Evolutionary conservation across 2,888 invertebrate species (phyloP).

Genomic region (Eristalis pertinax): DNA sequence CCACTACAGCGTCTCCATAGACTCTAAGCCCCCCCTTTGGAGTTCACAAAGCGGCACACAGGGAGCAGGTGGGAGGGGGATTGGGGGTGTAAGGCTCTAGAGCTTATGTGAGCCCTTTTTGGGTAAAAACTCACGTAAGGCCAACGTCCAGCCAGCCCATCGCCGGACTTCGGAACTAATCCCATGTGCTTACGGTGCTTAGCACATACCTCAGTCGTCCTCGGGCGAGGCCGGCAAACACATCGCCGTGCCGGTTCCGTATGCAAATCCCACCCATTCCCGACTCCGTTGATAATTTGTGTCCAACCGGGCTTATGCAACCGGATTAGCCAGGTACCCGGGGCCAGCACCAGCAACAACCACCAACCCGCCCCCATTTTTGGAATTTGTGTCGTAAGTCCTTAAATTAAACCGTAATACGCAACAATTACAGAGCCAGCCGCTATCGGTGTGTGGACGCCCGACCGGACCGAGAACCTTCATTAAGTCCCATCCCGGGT

Average conservation of each 20-base stretch:
- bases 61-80: neutral
- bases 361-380: neutral
- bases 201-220: constrained; percentile 11
- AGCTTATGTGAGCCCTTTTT: constrained; percentile 6
- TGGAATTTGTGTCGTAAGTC: constrained; percentile 36
- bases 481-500: constrained; percentile 32
- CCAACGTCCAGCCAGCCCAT: constrained; percentile 6
- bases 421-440: constrained; percentile 39
- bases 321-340: constrained; percentile 17
- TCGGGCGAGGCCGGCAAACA: neutral
- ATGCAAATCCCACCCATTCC: constrained; percentile 22
- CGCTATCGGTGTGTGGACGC: neutral
- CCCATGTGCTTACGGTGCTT: constrained; percentile 36
- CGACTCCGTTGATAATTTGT: constrained; percentile 25
- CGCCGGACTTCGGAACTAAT: constrained; percentile 35
- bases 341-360: too few species aligned
- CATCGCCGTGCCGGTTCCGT: neutral
- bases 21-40: neutral
- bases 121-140: constrained; percentile 13
- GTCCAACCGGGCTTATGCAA: constrained; percentile 7
- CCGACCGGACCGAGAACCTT: constrained; percentile 22
- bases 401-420: constrained; percentile 49
- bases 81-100: neutral
- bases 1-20: neutral
- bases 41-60: neutral